Conservation (phyloP, 2,888 invertebrate species). For the Nemoura dubitans region DNA sequence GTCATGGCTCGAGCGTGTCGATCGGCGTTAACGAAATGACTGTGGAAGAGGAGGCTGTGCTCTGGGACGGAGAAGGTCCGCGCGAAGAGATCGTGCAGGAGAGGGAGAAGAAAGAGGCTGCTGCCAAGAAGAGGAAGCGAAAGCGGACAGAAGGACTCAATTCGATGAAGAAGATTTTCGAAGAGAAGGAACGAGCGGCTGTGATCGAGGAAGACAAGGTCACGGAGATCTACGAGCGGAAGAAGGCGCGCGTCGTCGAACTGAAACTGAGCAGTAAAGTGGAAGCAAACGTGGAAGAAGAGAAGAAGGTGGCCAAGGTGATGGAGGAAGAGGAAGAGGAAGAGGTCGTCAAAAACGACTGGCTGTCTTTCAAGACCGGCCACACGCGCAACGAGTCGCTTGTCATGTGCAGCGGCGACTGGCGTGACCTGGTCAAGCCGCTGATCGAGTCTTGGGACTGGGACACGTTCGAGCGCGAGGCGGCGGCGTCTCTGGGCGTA, state of each 20-base stretch:
- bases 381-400: conserved; percentile 66
- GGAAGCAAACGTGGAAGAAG: conserved; percentile 25
- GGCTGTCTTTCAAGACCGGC: conserved; percentile 57
- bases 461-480: conserved; percentile 70
- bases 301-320: conserved; percentile 58
- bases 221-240: conserved; percentile 58
- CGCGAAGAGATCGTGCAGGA: conserved; percentile 62
- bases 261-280: conserved; percentile 41
- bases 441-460: conserved; percentile 72
- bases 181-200: conserved; percentile 76
- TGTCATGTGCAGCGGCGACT: conserved; percentile 64
- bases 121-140: conserved; percentile 48
- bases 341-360: conserved; percentile 56
- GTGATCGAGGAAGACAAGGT: conserved; percentile 69
- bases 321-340: conserved; percentile 58
- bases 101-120: conserved; percentile 60
- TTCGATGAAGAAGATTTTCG: conserved; percentile 76
- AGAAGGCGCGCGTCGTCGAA: conserved; percentile 53
- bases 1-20: conserved; percentile 78
- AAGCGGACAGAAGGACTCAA: conserved; percentile 72
- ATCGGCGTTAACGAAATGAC: conserved; percentile 72
- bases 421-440: conserved; percentile 71
- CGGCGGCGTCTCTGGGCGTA: conserved; percentile 61
- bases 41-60: conserved; percentile 63
- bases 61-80: conserved; percentile 78